Evolutionary conservation across 2,797 vertebrate species (phyloP).

Genomic region (Pristis pectinata): DNA sequence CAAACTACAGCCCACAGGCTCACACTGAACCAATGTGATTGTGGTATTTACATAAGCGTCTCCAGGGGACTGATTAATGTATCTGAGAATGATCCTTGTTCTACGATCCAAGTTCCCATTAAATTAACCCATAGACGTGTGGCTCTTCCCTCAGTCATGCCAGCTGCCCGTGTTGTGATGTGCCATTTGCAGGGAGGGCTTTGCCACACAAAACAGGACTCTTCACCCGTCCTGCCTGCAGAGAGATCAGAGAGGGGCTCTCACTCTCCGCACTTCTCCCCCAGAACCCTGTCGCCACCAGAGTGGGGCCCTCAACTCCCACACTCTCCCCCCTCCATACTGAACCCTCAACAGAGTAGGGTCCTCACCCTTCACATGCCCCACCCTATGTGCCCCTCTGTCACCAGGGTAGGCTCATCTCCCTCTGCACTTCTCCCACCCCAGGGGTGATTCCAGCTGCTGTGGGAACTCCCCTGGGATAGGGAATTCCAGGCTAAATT

Average conservation of each 20-base stretch:
- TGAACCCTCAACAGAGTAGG: too few species aligned
- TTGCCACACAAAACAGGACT: not conserved
- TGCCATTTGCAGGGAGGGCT: not conserved
- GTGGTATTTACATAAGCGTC: not conserved
- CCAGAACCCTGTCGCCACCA: too few species aligned
- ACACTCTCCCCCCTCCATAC: not conserved
- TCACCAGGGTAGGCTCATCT: too few species aligned
- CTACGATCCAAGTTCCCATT: not conserved
- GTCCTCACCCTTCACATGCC: too few species aligned
- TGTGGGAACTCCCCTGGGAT: not conserved
- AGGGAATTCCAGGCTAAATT: not conserved
- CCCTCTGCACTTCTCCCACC: not conserved
- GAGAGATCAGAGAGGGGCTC: not conserved
- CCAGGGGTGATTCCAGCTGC: not conserved
- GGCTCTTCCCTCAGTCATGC: not conserved
- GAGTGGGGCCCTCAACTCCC: not conserved
- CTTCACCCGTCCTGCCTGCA: too few species aligned
- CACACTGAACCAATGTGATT: not conserved
- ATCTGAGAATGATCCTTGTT: not conserved
- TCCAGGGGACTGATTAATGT: not conserved
- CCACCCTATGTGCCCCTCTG: too few species aligned
- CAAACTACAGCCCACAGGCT: not conserved
- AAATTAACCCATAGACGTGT: not conserved
- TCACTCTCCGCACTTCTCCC: not conserved
- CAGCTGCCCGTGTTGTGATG: not conserved